phyloP scores from a whole-genome alignment of 2,888 invertebrate species.

The Sabatieria punctata region DNA sequence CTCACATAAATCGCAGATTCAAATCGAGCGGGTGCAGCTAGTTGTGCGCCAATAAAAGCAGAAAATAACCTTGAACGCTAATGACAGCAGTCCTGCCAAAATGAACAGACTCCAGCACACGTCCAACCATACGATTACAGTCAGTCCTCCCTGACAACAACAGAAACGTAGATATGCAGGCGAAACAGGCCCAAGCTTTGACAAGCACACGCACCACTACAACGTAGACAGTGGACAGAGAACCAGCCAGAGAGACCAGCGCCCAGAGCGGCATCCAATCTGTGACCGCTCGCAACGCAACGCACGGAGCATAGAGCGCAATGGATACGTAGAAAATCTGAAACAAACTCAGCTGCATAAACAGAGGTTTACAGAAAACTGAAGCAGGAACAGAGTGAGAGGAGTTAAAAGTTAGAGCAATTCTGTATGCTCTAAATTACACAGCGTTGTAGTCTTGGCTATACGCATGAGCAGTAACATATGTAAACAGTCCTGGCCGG shows the following conservation, averaged over 20 bases:
- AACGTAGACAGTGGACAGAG: slow-evolving; percentile 32
- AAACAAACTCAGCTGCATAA: too few relatives aligned
- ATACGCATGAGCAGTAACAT: too few relatives aligned
- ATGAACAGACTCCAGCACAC: slow-evolving; percentile 55
- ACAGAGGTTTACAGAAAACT: too few relatives aligned
- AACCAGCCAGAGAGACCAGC: slow-evolving; percentile 25
- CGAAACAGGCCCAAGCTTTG: slow-evolving; percentile 10
- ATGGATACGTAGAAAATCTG: slow-evolving; percentile 10
- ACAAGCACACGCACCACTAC: too few relatives aligned
- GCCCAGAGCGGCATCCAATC: slow-evolving; percentile 22
- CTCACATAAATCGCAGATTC: too few relatives aligned
- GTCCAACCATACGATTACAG: slow-evolving; percentile 73
- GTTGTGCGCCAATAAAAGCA: too few relatives aligned
- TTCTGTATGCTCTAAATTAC: too few relatives aligned
- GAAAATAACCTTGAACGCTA: slow-evolving; percentile 34
- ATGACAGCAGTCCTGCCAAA: slow-evolving; percentile 51
- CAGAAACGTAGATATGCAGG: background rate
- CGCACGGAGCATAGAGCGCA: slow-evolving; percentile 11
- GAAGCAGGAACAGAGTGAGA: too few relatives aligned
- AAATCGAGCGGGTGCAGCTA: too few relatives aligned
- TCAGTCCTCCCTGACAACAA: slow-evolving; percentile 56
- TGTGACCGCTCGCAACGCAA: slow-evolving; percentile 48
- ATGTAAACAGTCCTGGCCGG: too few relatives aligned
- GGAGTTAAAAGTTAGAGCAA: too few relatives aligned
- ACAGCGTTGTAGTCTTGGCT: too few relatives aligned